These are phyloP conservation scores for Physella acuta DNA, from an alignment of 1,140 invertebrate species.

Conservation along the genomic window DNA sequence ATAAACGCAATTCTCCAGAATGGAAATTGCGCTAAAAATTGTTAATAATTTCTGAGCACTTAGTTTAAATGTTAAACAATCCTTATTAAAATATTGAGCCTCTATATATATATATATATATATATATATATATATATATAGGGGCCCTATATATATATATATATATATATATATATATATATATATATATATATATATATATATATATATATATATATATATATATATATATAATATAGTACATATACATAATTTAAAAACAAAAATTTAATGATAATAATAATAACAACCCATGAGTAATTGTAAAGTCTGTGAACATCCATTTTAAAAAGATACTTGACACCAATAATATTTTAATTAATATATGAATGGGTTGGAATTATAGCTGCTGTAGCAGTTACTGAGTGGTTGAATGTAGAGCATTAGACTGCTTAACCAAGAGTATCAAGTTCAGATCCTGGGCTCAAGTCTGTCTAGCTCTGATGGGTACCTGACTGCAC, in stretches of 20 bases:
- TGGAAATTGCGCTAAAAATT: no score
- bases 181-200: background rate
- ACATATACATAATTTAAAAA: background rate
- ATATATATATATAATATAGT: background rate
- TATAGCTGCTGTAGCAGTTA: background rate
- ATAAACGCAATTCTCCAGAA: no score
- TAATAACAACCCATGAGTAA: no score
- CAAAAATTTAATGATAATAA: no score
- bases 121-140: no score
- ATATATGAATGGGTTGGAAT: background rate
- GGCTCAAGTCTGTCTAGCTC: background rate
- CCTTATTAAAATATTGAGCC: background rate
- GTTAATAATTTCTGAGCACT: background rate
- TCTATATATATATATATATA: no score
- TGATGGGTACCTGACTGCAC: no score
- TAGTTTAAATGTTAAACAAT: background rate
- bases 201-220: background rate
- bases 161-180: background rate
- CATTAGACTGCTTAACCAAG: no score
- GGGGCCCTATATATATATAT: no score
- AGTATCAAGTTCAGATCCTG: no score
- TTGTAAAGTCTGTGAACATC: background rate
- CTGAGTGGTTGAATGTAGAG: background rate
- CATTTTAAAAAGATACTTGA: background rate
- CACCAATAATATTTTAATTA: background rate